Evolutionary conservation across 2,797 vertebrate species (phyloP), one percentile per base, ranked within the genome.

Genomic region (Acipenser transmontanus): DNA sequence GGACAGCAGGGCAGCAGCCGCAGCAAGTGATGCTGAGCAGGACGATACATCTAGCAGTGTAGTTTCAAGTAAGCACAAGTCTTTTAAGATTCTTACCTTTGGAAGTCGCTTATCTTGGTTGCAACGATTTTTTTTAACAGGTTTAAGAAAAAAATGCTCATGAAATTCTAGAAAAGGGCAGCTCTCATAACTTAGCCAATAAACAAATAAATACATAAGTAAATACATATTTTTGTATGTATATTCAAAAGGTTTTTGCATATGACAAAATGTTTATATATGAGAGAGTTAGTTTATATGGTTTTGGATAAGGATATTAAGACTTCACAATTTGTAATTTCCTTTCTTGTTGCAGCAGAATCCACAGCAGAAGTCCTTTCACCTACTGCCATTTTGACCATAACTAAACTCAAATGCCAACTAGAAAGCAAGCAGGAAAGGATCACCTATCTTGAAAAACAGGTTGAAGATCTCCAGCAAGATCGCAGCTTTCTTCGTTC

Each of bases 21-120:
- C 68, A 0, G 72, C 81, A 0, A 65, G 71, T 0, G 84, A 87
- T 7, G 78, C 68, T 0, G 85, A 87, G 6, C 86, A 87, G 76
- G 85, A 88, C 79, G 87, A 85, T 77, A 88, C 84, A 0, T 84
- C 84, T 69, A 89, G 82, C 81, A 89, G 87, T 6, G 87, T 84
- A 69, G 82, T 87, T 77, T 82, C 87, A 1, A 81, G 87, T 89
- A 62, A 61, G 74, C 34, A 34, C 34, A 34, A 34, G 34, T 34
- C 34, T 34, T 54, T 4, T 54, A 54, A 9, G 52, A 54, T 54
- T 34, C 34, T 34, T 34, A 4, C 34, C 34, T 34, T 34, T 34
- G 34, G 34, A 34, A 34, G 34, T 34, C 34, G 34, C 2, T 34
- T 34, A 34, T 34, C 2, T 17, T 34, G 1, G 34, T 34, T 34